A percentile compares a stretch with the other conserved stretches of the same genome.
Evolutionary conservation across 2,797 vertebrate genomes (phyloP).

Genomic region (Enteromius treurensis): DNA sequence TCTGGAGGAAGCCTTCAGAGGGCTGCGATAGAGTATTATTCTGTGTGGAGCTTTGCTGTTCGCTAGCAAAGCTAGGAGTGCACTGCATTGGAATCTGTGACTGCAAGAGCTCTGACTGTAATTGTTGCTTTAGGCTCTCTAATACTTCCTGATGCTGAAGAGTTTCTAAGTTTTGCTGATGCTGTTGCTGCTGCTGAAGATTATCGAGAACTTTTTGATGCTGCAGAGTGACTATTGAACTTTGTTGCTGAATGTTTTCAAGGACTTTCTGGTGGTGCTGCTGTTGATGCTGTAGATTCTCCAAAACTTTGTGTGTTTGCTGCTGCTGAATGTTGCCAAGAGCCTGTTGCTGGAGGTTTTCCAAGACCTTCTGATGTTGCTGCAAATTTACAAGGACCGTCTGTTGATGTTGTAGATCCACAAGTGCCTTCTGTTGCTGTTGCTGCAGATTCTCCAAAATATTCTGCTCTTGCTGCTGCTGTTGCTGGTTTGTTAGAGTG

Average conservation of each 20-base stretch:
- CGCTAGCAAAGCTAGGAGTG: slow-evolving; percentile 78
- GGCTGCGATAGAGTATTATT: slow-evolving; percentile 78
- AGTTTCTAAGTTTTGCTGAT: slow-evolving; percentile 58
- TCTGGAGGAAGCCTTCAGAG: slow-evolving; percentile 72
- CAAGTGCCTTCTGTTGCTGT: slow-evolving; percentile 58
- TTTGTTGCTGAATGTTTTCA: slow-evolving; percentile 73
- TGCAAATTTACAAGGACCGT: slow-evolving; percentile 70
- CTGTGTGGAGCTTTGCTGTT: slow-evolving; percentile 76
- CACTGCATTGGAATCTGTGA: slow-evolving; percentile 87
- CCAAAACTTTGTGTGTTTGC: slow-evolving; percentile 77
- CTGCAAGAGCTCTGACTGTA: slow-evolving; percentile 90
- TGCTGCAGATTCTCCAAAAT: slow-evolving; percentile 64
- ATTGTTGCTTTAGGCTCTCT: slow-evolving; percentile 79
- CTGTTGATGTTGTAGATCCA: slow-evolving; percentile 76
- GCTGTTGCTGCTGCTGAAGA: slow-evolving; percentile 61
- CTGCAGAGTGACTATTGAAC: slow-evolving; percentile 58
- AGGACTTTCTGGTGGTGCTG: slow-evolving; percentile 77
- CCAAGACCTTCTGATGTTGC: slow-evolving; percentile 60
- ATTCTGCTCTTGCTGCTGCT: slow-evolving; percentile 68
- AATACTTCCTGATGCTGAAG: slow-evolving; percentile 76
- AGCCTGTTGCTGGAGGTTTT: slow-evolving; percentile 69
- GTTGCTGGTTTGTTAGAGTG: slow-evolving; percentile 69
- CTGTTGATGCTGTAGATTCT: slow-evolving; percentile 78
- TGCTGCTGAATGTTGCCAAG: slow-evolving; percentile 71
- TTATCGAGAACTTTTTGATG: slow-evolving; percentile 63